Evolutionary conservation across 2,797 vertebrate genomes (phyloP).

Genomic region (Salmo trutta): DNA sequence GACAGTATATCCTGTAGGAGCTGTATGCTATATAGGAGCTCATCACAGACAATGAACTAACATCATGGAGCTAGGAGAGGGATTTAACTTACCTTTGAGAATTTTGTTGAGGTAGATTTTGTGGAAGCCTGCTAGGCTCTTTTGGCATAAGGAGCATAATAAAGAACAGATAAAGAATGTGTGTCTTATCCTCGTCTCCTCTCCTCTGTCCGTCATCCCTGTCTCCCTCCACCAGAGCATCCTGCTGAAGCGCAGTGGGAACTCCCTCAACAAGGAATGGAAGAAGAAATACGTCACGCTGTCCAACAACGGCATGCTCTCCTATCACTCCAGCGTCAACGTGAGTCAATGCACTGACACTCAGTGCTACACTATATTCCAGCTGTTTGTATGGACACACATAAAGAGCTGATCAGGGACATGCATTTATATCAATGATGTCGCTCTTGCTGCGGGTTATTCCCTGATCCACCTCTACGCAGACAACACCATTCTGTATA

Average conservation of each 20-base stretch:
- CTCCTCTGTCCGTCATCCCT: constrained; percentile 7
- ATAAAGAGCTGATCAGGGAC: neutral
- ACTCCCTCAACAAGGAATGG: constrained; percentile 95
- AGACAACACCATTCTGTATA: no score
- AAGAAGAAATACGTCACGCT: constrained; percentile 95
- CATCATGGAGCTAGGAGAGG: neutral
- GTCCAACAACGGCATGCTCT: constrained; percentile 87
- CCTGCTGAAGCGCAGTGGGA: constrained; percentile 89
- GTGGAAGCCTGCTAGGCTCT: neutral
- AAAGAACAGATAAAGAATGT: neutral
- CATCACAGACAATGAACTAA: neutral
- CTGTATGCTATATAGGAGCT: neutral
- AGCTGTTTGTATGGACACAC: neutral
- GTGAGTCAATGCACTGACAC: constrained; percentile 72
- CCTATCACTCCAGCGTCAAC: constrained; percentile 91
- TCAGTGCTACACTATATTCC: neutral
- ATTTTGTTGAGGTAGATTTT: neutral
- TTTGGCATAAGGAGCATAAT: neutral
- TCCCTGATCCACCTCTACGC: no score
- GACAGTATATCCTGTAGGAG: neutral
- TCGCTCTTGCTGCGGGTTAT: no score
- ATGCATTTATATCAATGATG: no score
- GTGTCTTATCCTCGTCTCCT: no score
- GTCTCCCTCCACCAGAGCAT: constrained; percentile 77
- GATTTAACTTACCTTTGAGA: neutral